Conservation (phyloP, 2,888 invertebrate species). For the Mamestra brassicae region DNA sequence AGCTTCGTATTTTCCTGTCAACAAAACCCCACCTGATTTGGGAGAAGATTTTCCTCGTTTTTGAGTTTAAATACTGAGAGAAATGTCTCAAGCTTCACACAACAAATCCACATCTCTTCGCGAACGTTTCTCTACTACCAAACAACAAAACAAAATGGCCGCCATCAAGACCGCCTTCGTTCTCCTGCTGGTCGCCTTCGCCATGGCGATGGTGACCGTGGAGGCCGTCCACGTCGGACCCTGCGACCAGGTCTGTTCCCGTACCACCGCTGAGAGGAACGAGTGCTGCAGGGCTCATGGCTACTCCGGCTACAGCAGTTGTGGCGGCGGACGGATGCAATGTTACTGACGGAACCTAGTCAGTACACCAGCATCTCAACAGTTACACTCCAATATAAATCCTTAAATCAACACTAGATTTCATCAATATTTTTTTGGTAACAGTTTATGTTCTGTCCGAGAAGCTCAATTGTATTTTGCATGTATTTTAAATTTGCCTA, state of each 20-base stretch:
- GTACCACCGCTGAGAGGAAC: not conserved
- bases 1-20: not conserved
- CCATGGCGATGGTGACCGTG: not conserved
- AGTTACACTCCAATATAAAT: not conserved
- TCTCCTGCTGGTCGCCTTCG: conserved; percentile 21
- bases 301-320: not conserved
- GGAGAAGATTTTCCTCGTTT: not conserved
- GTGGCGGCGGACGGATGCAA: not conserved
- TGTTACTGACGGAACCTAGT: conserved; percentile 22
- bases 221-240: not conserved
- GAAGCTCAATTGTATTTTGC: too few relatives aligned
- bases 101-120: not conserved
- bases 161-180: conserved; percentile 34
- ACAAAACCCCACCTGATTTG: not conserved
- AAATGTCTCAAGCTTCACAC: not conserved
- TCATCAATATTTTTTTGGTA: not conserved
- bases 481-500: too few relatives aligned
- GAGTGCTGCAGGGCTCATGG: conserved; percentile 4
- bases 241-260: not conserved
- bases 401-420: not conserved
- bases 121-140: not conserved
- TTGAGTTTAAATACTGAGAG: not conserved
- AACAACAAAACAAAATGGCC: conserved; percentile 23
- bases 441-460: not conserved
- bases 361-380: not conserved